Conservation (phyloP, 2,113 vertebrate species). For the Perognathus longimembris region DNA sequence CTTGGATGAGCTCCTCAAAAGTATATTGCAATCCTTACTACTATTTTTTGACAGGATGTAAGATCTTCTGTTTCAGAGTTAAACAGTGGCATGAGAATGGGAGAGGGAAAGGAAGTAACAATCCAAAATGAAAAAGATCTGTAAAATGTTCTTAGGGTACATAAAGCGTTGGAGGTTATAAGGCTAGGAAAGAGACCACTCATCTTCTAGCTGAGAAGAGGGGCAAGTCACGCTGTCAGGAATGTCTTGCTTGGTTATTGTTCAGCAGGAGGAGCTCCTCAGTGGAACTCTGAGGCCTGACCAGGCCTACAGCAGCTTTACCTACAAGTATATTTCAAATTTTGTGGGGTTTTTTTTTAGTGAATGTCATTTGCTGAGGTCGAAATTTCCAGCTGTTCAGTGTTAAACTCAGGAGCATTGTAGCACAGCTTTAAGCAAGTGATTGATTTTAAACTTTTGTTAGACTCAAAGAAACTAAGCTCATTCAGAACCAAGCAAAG, state of each 20-base stretch:
- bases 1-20: not conserved
- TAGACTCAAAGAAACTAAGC: conserved; percentile 58
- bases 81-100: conserved; percentile 25
- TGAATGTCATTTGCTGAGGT: conserved; percentile 50
- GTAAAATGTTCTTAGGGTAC: not conserved
- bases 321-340: conserved; percentile 56
- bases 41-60: conserved; percentile 42
- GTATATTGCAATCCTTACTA: not conserved
- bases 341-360: conserved; percentile 51
- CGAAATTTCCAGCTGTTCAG: conserved; percentile 63
- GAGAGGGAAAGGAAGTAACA: conserved; percentile 44
- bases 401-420: conserved; percentile 50
- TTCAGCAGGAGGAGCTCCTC: not conserved
- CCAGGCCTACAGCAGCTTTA: conserved; percentile 42
- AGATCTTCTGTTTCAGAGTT: conserved; percentile 26
- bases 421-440: conserved; percentile 72
- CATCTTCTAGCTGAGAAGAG: not conserved
- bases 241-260: not conserved
- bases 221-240: not conserved
- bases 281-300: not conserved
- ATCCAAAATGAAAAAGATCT: conserved; percentile 19
- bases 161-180: not conserved
- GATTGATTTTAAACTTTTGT: conserved; percentile 76
- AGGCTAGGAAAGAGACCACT: not conserved
- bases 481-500: conserved; percentile 64